phyloP scores from a whole-genome alignment of 1,140 invertebrate genomes.

The Drosophila sproati region DNA sequence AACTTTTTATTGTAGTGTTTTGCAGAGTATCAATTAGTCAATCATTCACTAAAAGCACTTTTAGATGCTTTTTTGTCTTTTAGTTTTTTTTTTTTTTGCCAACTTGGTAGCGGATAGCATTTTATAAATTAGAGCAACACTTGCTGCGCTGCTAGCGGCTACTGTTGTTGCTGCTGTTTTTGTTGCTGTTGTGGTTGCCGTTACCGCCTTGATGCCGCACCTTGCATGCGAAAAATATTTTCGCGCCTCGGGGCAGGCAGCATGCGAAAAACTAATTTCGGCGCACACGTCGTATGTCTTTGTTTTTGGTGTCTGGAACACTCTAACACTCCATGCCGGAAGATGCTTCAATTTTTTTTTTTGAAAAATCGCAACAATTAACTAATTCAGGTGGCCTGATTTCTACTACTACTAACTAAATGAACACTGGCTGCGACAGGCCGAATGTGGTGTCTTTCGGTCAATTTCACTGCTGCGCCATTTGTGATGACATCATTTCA shows the following conservation, averaged over 20 bases:
- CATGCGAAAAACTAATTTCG: slow-evolving; percentile 82
- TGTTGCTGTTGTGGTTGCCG: slow-evolving; percentile 27
- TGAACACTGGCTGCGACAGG: slow-evolving; percentile 14
- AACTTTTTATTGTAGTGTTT: not conserved
- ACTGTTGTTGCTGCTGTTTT: slow-evolving; percentile 27
- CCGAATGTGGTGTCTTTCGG: slow-evolving; percentile 15
- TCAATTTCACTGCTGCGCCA: slow-evolving; percentile 25
- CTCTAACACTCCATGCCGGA: slow-evolving; percentile 56
- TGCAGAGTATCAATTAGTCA: slow-evolving; percentile 34
- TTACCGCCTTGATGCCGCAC: slow-evolving; percentile 56
- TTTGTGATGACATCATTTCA: slow-evolving; percentile 66
- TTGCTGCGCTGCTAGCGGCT: slow-evolving; percentile 58
- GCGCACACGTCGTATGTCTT: slow-evolving; percentile 79
- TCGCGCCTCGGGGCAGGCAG: slow-evolving; percentile 72
- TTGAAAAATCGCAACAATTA: slow-evolving; percentile 79
- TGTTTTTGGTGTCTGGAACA: slow-evolving; percentile 12
- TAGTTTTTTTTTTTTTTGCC: slow-evolving; percentile 36
- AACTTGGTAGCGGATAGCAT: slow-evolving; percentile 72
- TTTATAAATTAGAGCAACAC: slow-evolving; percentile 83
- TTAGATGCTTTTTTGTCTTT: slow-evolving; percentile 16
- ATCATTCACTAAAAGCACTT: not conserved
- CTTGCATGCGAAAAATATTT: slow-evolving; percentile 80
- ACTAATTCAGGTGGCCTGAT: slow-evolving; percentile 75
- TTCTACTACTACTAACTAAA: slow-evolving; percentile 39
- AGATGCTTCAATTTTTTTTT: slow-evolving; percentile 74